These are phyloP conservation scores for Drosophila willistoni DNA, from an alignment of 1,140 invertebrate genomes.

Conservation along the genomic window DNA sequence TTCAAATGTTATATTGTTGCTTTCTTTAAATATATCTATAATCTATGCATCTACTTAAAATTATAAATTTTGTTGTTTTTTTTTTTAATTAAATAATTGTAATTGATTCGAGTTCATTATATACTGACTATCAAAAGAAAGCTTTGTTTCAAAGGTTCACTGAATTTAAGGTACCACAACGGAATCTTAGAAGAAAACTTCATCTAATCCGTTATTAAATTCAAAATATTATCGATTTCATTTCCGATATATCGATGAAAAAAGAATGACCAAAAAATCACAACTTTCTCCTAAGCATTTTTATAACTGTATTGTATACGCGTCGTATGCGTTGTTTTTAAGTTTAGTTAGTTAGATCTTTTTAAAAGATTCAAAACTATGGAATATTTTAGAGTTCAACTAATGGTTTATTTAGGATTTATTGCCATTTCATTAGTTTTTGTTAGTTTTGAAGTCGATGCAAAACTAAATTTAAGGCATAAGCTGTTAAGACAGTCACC, in stretches of 20 bases:
- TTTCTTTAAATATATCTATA: no score
- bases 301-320: background rate
- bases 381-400: background rate
- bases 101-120: no score
- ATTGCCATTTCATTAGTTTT: slow-evolving; percentile 22
- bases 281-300: background rate
- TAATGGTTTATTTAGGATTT: background rate
- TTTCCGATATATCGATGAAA: background rate
- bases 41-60: no score
- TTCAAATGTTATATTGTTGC: no score
- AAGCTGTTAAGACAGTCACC: slow-evolving; percentile 29
- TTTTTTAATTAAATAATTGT: no score
- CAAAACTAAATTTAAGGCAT: slow-evolving; percentile 37
- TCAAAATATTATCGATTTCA: no score
- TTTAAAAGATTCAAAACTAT: background rate
- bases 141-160: no score
- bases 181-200: no score
- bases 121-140: no score
- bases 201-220: no score
- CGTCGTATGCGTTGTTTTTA: background rate
- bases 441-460: slow-evolving; percentile 7
- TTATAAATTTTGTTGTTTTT: no score
- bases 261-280: background rate
- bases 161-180: no score
- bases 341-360: background rate